Conservation (phyloP, 2,797 vertebrate species). For the Catamblyrhynchus diadema region DNA sequence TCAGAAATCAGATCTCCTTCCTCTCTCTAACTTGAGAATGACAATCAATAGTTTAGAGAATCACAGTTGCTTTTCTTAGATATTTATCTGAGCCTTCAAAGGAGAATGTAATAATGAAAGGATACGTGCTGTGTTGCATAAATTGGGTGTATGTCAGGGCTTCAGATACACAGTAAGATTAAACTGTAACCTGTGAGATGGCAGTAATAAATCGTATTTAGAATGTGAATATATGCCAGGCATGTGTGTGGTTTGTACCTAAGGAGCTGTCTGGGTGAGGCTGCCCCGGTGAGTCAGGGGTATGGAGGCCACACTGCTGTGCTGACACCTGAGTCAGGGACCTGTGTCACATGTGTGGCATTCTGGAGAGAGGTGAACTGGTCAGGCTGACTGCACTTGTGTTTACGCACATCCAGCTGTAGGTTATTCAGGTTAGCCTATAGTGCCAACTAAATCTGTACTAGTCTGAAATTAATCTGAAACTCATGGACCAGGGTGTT, state of each 20-base stretch:
- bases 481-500: rapidly evolving
- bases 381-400: not conserved
- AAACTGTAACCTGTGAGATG: not conserved
- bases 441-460: not conserved
- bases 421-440: not conserved
- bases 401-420: not conserved
- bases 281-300: not conserved
- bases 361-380: not conserved
- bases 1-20: not conserved
- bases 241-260: not conserved
- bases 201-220: not conserved
- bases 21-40: not conserved
- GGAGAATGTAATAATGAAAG: not conserved
- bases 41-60: not conserved
- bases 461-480: not conserved
- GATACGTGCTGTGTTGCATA: not conserved
- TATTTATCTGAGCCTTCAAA: conserved; percentile 23
- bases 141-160: not conserved
- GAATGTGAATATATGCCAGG: not conserved
- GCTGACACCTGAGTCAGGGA: not conserved
- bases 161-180: not conserved
- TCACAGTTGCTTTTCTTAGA: not conserved
- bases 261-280: not conserved
- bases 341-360: not conserved
- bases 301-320: not conserved